A percentile compares a stretch with the other conserved stretches of the same genome.
These are phyloP conservation scores for Castor canadensis DNA, from an alignment of 2,113 vertebrate species.

Conservation along the genomic window DNA sequence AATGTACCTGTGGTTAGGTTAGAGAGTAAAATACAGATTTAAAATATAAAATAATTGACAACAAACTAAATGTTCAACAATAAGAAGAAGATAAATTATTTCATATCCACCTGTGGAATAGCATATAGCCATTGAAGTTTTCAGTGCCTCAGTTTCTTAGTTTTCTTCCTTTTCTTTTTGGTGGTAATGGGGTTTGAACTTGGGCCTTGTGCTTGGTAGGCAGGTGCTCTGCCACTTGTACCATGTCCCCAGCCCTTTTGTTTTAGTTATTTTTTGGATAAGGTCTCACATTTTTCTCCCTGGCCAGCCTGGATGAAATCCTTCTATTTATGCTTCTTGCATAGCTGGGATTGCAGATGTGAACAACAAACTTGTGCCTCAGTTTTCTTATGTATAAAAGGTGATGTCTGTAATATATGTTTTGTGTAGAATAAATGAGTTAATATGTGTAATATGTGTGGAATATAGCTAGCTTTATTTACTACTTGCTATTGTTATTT, in stretches of 20 bases:
- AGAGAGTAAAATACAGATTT: conserved; percentile 3
- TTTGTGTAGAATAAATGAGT: neutral
- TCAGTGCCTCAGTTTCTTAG: neutral
- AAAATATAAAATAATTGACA: neutral
- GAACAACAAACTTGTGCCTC: too few relatives aligned
- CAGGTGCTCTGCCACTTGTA: too few relatives aligned
- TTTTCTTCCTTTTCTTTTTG: too few relatives aligned
- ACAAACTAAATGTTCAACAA: conserved; percentile 5
- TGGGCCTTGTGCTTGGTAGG: too few relatives aligned
- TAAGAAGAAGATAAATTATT: neutral
- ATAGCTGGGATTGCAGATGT: too few relatives aligned
- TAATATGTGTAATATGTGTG: neutral
- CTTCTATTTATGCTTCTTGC: too few relatives aligned
- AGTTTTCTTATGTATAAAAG: neutral
- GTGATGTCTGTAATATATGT: neutral
- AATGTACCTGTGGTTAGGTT: neutral
- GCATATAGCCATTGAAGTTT: neutral
- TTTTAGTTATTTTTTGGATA: too few relatives aligned
- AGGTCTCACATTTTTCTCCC: too few relatives aligned
- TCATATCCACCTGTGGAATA: neutral
- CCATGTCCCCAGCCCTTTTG: too few relatives aligned
- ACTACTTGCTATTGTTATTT: neutral
- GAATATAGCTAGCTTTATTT: conserved; percentile 40
- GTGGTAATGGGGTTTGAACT: too few relatives aligned
- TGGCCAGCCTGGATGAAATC: too few relatives aligned